Conservation (phyloP, 2,888 invertebrate genomes). For the Acleris laterana region DNA sequence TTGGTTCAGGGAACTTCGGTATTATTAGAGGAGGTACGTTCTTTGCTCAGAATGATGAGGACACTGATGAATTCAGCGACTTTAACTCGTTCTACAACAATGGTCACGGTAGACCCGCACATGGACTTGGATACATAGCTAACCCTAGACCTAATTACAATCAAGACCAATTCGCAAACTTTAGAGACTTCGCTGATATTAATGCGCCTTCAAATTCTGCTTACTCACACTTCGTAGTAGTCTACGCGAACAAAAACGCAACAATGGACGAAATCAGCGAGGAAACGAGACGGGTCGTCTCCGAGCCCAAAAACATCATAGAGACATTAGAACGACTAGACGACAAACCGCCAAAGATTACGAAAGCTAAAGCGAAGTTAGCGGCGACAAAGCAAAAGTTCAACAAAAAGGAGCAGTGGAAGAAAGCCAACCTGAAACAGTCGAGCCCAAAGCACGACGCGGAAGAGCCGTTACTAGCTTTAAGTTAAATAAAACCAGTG, state of each 20-base stretch:
- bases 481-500: constrained; percentile 86
- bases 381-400: constrained; percentile 77
- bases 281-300: constrained; percentile 70
- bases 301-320: constrained; percentile 91
- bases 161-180: constrained; percentile 94
- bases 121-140: constrained; percentile 83
- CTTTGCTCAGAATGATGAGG: constrained; percentile 90
- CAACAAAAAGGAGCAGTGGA: constrained; percentile 78
- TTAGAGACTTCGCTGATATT: constrained; percentile 95
- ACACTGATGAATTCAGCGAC: constrained; percentile 83
- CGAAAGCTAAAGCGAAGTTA: constrained; percentile 87
- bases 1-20: constrained; percentile 94
- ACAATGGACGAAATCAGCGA: constrained; percentile 84
- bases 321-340: constrained; percentile 91
- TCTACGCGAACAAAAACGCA: constrained; percentile 92
- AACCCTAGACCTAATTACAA: constrained; percentile 91
- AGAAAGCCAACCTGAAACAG: constrained; percentile 68
- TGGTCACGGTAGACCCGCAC: constrained; percentile 89
- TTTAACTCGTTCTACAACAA: constrained; percentile 87
- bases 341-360: constrained; percentile 74
- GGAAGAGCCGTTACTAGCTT: constrained; percentile 87
- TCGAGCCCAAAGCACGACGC: constrained; percentile 76
- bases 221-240: constrained; percentile 92
- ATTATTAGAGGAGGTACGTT: constrained; percentile 94
- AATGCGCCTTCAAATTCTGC: constrained; percentile 91